Base-by-base conservation (phyloP, 2,888 invertebrate species). In the Tetragonula carbonaria region DNA sequence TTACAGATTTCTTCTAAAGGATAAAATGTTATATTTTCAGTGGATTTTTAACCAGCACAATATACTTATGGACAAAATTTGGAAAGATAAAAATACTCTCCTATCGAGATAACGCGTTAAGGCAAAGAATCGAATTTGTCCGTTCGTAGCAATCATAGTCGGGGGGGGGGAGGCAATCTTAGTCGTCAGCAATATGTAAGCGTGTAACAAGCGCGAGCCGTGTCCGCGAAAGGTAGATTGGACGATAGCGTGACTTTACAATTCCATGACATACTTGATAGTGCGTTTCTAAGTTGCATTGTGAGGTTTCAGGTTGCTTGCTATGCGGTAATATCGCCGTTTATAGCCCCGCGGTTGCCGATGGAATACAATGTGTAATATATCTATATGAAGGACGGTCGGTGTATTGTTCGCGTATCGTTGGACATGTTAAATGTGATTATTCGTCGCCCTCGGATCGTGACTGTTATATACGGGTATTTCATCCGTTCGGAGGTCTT, bases 381-480 rank as follows among this genome's bases (percentile, higher is more conserved):
- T 90, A 88, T 88, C 78, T 51, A 77, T 57, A 63, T 23, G 66
- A 38, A 80, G 78, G 13, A 74, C 57, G 74, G 74, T 45, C 11
- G 23, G 80, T 63, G 82, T 87, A 87, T 87, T 84, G 88, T 78
- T 87, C 86, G 66, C 53, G 74, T 74, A 86, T 84, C 82, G 78
- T 73, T 55, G 72, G 80, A 70, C 72, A 80, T 90, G 89, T 83
- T 90, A 90, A 91, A 91, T 90, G 91, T 86, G 91, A 92, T 92
- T 91, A 92, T 92, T 89, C 90, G 84, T 85, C 78, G 86, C 82
- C 82, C 86, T n/a, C 70, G 66, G 73, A 84, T 80, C 79, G 76
- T 70, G 51, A 55, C 55, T 65, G 70, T 80, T 66, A 75, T 66
- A 66, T 80, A 78, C 79, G 79, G 75, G n/a, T 78, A 53, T 83